Conservation (phyloP, 1,140 invertebrate species). For the Stratiolaelaps scimitus region DNA sequence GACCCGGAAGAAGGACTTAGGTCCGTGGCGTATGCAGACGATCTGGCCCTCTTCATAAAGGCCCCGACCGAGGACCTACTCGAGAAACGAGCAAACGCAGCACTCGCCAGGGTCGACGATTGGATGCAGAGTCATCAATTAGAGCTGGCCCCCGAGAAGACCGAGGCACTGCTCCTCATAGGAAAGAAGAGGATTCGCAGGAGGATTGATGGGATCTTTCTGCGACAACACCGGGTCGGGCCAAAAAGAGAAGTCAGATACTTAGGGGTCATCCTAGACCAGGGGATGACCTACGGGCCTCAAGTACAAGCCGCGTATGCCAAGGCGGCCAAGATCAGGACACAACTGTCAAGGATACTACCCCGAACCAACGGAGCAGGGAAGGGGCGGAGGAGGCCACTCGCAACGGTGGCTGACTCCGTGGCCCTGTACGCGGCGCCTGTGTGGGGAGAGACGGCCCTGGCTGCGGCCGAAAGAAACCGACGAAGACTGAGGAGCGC, state of each 20-base stretch:
- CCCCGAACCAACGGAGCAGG: neutral
- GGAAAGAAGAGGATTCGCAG: neutral
- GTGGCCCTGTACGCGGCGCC: neutral
- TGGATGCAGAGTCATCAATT: neutral
- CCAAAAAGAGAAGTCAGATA: neutral
- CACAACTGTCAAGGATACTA: neutral
- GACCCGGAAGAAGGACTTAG: neutral
- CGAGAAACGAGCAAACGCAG: neutral
- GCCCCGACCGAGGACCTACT: neutral
- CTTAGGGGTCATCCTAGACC: neutral
- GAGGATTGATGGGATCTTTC: neutral
- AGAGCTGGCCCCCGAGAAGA: neutral
- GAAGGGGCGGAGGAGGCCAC: neutral
- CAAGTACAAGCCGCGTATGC: neutral
- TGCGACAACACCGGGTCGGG: neutral
- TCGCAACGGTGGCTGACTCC: neutral
- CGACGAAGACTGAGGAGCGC: neutral
- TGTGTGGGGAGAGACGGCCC: neutral
- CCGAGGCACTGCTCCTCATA: neutral
- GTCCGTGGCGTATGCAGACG: neutral
- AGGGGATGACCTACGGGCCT: neutral
- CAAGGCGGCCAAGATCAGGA: neutral
- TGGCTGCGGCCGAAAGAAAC: neutral
- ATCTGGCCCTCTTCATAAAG: neutral
- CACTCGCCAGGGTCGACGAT: neutral